A percentile compares a stretch with the other conserved stretches of the same genome.
These are phyloP conservation scores for Fragum whitleyi DNA, from an alignment of 2,888 invertebrate species.

Conservation along the genomic window DNA sequence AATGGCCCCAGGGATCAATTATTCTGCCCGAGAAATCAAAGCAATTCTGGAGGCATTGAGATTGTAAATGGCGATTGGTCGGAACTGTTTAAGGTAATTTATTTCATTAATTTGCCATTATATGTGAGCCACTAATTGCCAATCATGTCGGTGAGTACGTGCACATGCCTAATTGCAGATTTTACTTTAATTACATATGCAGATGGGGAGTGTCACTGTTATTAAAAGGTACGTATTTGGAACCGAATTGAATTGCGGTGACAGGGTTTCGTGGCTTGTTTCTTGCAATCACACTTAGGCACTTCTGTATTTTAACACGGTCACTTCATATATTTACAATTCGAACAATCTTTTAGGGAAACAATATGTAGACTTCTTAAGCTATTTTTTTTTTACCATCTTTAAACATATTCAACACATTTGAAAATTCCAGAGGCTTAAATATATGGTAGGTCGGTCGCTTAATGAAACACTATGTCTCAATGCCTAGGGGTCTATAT, in stretches of 20 bases:
- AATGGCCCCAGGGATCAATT: conserved; percentile 45
- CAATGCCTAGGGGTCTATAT: too few relatives aligned
- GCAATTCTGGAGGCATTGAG: conserved; percentile 22
- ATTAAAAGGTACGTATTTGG: conserved; percentile 18
- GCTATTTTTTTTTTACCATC: too few relatives aligned
- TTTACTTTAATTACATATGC: conserved; percentile 24
- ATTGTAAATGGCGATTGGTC: conserved; percentile 5
- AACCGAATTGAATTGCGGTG: background rate
- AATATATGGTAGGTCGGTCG: too few relatives aligned
- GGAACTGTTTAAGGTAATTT: conserved; percentile 31
- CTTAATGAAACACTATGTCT: too few relatives aligned
- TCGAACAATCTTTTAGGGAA: too few relatives aligned
- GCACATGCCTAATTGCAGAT: conserved; percentile 13
- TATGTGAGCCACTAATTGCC: conserved; percentile 13
- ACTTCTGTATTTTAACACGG: too few relatives aligned
- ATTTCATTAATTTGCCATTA: conserved; percentile 37
- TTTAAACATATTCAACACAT: too few relatives aligned
- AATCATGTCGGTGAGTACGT: background rate
- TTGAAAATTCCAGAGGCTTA: too few relatives aligned
- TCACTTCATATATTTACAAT: too few relatives aligned
- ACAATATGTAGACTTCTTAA: too few relatives aligned
- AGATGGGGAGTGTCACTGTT: conserved; percentile 14
- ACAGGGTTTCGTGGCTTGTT: background rate
- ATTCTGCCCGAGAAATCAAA: conserved; percentile 57
- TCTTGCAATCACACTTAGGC: too few relatives aligned